Evolutionary conservation across 2,797 vertebrate genomes (phyloP).

Genomic region (Thamnophis elegans): DNA sequence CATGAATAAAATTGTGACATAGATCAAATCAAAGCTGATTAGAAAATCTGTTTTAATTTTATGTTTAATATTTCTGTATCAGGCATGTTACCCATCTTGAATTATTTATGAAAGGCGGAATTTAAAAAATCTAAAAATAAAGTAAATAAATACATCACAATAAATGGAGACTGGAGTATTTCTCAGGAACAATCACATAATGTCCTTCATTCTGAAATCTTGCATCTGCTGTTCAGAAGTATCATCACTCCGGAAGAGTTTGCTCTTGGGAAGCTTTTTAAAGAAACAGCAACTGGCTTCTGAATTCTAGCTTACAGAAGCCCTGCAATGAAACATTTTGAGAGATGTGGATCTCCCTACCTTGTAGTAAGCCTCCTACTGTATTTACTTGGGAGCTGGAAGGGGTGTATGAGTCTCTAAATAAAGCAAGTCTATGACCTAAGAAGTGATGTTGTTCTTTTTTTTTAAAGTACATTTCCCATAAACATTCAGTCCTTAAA

Average conservation of each 20-base stretch:
- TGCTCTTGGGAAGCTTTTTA: neutral
- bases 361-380: neutral
- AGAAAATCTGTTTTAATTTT: neutral
- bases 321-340: neutral
- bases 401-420: neutral
- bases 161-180: neutral
- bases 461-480: neutral
- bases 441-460: neutral
- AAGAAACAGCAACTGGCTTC: neutral
- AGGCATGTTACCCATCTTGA: neutral
- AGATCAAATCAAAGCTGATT: neutral
- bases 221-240: neutral
- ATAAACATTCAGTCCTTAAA: neutral
- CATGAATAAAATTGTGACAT: neutral
- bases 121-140: neutral
- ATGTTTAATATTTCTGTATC: neutral
- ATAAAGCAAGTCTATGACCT: neutral
- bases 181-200: neutral
- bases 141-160: neutral
- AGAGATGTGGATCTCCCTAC: neutral
- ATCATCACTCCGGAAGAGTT: neutral
- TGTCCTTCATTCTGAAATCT: neutral
- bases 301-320: neutral
- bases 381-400: neutral
- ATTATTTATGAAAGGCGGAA: neutral